Conservation (phyloP, 2,113 vertebrate species). For the Bos taurus region ARS-UCD2.0 NC_037348.1:25846001-25846500, state of each 20-base stretch:
- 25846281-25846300: neutral
- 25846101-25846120: neutral
- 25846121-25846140: neutral
- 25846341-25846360: neutral
- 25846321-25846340: neutral
- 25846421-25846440: neutral
- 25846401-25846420: neutral
- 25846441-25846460: neutral
- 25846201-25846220: rapidly evolving
- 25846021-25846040: neutral
- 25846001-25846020: neutral
- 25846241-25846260: rapidly evolving
- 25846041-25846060: neutral
- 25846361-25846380: neutral
- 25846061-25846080: neutral
- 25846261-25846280: neutral
- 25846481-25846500: neutral
- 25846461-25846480: neutral
- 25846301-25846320: neutral
- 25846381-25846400: neutral
- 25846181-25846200: neutral
- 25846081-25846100: neutral
- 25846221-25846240: neutral
- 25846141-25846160: neutral
- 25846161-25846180: neutral